Conservation (phyloP, 1,140 invertebrate species). For the Babylonia areolata region DNA sequence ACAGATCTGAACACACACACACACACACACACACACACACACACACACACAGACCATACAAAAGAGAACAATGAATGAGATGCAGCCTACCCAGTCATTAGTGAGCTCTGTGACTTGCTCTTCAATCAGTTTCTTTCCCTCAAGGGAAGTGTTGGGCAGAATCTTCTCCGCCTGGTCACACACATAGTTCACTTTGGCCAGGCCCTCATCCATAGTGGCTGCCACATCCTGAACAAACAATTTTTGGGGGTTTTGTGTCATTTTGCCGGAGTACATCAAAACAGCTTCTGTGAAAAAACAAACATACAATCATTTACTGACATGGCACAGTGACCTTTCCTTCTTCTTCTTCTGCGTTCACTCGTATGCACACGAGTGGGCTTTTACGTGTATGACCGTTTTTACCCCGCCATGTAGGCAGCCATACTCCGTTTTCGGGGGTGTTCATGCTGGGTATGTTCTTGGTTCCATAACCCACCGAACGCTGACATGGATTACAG, state of each 20-base stretch:
- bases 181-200: conserved; percentile 70
- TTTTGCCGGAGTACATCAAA: too few relatives aligned
- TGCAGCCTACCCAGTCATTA: conserved; percentile 83
- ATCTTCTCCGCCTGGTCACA: conserved; percentile 86
- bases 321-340: too few relatives aligned
- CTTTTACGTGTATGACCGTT: too few relatives aligned
- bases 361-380: too few relatives aligned
- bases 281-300: too few relatives aligned
- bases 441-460: too few relatives aligned
- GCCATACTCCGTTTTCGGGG: too few relatives aligned
- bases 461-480: too few relatives aligned
- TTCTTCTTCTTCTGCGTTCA: too few relatives aligned
- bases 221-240: conserved; percentile 63
- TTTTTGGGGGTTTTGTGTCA: not conserved
- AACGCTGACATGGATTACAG: too few relatives aligned
- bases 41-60: not conserved
- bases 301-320: too few relatives aligned
- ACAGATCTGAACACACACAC: not conserved
- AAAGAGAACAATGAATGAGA: not conserved
- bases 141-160: conserved; percentile 87
- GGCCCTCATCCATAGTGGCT: conserved; percentile 69
- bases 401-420: too few relatives aligned
- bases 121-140: conserved; percentile 90
- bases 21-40: not conserved
- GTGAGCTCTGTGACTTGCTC: conserved; percentile 91